These are phyloP conservation scores for Campoletis sonorensis DNA, from an alignment of 1,140 invertebrate genomes.

Conservation along the genomic window DNA sequence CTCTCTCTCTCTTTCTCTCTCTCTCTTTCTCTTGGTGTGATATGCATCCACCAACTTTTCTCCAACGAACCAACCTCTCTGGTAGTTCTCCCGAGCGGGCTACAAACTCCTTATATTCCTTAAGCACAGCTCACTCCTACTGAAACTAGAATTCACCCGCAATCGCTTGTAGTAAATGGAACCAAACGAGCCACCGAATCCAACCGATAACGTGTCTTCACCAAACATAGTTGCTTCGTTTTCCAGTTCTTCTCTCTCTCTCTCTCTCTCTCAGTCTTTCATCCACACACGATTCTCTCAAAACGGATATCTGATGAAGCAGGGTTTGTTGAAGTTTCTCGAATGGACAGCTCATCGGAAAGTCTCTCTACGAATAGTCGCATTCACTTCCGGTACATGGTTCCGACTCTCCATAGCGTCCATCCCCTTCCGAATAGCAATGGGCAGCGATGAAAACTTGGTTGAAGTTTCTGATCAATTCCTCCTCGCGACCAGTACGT, in stretches of 20 bases:
- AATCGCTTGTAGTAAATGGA: neutral
- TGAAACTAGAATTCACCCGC: neutral
- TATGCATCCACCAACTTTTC: constrained; percentile 53
- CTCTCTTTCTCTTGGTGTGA: constrained; percentile 39
- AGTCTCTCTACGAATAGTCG: constrained; percentile 35
- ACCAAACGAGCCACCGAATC: neutral
- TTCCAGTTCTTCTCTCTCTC: neutral
- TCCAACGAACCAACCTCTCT: constrained; percentile 24
- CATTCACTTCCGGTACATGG: constrained; percentile 17
- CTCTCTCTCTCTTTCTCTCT: too few relatives aligned
- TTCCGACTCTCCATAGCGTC: too few relatives aligned
- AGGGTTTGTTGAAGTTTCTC: too few relatives aligned
- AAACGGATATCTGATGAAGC: too few relatives aligned
- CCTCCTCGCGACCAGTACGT: neutral
- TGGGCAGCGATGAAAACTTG: constrained; percentile 16
- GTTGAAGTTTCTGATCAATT: constrained; percentile 31
- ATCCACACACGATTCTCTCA: too few relatives aligned
- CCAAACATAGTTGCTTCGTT: neutral
- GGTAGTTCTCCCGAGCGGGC: neutral
- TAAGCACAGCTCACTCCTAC: neutral
- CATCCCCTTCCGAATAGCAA: too few relatives aligned
- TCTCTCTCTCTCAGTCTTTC: neutral
- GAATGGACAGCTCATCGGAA: constrained; percentile 51
- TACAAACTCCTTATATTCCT: constrained; percentile 24
- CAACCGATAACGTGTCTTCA: neutral